Percentiles rank a stretch among this genome's conserved stretches.
Conservation (phyloP, 2,113 vertebrate species). For the Noctilio leporinus region DNA sequence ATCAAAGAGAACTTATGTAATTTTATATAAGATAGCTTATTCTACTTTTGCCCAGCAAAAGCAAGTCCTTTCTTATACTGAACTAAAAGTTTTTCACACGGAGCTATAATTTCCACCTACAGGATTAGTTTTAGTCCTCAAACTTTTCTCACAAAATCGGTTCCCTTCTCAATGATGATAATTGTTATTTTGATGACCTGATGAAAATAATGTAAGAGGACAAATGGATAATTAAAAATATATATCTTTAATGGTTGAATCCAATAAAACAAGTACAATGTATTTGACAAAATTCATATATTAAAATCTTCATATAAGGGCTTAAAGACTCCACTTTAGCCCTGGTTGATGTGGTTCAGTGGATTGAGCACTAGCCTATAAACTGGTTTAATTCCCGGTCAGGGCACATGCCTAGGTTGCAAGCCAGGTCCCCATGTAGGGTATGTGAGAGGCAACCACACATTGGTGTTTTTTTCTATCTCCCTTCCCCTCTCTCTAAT, state of each 20-base stretch:
- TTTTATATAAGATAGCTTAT: not conserved
- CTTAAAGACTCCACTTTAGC: not conserved
- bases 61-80: not conserved
- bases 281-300: not conserved
- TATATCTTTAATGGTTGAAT: not conserved
- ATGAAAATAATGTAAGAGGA: not conserved
- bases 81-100: not conserved
- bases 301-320: not conserved
- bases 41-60: not conserved
- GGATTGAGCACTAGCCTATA: too few species aligned
- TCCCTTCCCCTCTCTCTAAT: too few species aligned
- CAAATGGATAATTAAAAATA: constrained; percentile 18
- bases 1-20: not conserved
- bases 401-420: too few species aligned
- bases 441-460: too few species aligned
- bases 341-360: too few species aligned
- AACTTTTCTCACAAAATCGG: constrained; percentile 4
- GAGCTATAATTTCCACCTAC: not conserved
- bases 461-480: too few species aligned
- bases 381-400: too few species aligned
- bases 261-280: not conserved
- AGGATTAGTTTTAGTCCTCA: not conserved
- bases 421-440: too few species aligned
- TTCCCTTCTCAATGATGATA: not conserved
- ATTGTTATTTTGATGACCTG: not conserved